Evolutionary conservation across 2,113 vertebrate species (phyloP), one percentile per base, ranked within the genome.

Genomic region (Phyllostomus hastatus): DNA sequence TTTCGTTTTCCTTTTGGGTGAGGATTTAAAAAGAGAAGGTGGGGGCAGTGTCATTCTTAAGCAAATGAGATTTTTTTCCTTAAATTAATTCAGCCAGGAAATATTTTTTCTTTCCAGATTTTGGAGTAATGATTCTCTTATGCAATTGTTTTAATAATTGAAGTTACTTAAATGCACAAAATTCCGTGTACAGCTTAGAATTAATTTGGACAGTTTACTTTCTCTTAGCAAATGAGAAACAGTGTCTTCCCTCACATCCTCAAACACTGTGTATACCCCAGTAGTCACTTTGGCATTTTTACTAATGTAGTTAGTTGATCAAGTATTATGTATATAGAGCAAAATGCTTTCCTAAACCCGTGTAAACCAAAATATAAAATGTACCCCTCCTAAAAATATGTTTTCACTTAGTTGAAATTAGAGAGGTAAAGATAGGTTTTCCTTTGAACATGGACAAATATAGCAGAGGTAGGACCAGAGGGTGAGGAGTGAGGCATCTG

Each of bases 121-220:
- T 91, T 57, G 3, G 35, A 95, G 46, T 94, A 96, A 73, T 70
- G 22, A 9, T 89, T 96, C 41, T 88, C 41, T 79, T 95, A 66
- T 69, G 14, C 20, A 91, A 7, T 87, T 91, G 4, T 91, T 93
- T 94, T 90, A 95, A 26, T 96, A 72, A n/a, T 41, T 88, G 31
- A 88, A 81, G 31, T 85, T 93, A 72, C 82, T 78, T 92, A 82
- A 83, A 26, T 84, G 1, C 61, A 82, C 2, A 73, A 54, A 87
- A 95, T 87, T 88, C 12, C 41, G 43, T 46, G 15, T 64, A 73
- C 54, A 38, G 3, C 15, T 84, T 90, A 86, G 61, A 70, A 79
- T 67, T 83, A 81, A 90, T 86, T 94, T 79, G 28, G 5, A 35
- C 46, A 80, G 24, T 90, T 94, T 66, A n/a, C 17, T 69, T 86